Base-by-base conservation (phyloP, 2,797 vertebrate species). In the Lacerta bilineata region DNA sequence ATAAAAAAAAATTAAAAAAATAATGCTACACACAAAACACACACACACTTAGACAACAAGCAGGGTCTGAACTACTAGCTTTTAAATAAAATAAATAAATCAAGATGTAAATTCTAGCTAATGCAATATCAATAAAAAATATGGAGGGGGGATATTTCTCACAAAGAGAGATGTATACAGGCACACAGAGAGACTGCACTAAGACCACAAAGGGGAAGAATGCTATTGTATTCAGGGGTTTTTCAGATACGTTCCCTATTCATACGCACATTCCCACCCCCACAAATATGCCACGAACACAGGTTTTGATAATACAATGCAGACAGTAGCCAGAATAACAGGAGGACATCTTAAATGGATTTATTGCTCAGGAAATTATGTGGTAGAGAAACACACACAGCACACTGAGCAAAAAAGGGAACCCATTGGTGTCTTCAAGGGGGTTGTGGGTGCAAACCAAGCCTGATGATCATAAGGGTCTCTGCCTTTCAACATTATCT, bases 81-180 rank as follows among this genome's bases (percentile, higher is more conserved):
- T 55, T 55, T 55, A 55, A 55, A 55, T 55, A 15, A 55, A 55
- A 3, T 33, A 13, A 50, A 55, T 15, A 55, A 4, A 55, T 55
- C 13, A 50, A 59, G 27, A 43, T 81, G 13, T 46, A 46, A 71
- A 50, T n/a, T 71, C 27, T 55, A 10, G 87, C 87, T 71, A 84
- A 43, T 86, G 93, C 90, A 90, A 90, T 80, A 75, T 91, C 93
- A 90, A 84, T 41, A 55, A 91, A 92, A 46, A 80, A 94, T 90
- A 90, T 90, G 15, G 50, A 13, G 50, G 50, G 50, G 4, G 50
- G 13, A 50, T 1, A 15, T 55, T 55, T 55, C 3, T 55, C 13
- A 55, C 4, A 39, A 11, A 75, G 33, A 75, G 18, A 36, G 5
- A 33, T 29, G 10, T 10, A n/a, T 29, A 10, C 27, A 71, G 29